These are phyloP conservation scores for Mixornis gularis DNA, from an alignment of 2,113 vertebrate species.

Conservation along the genomic window DNA sequence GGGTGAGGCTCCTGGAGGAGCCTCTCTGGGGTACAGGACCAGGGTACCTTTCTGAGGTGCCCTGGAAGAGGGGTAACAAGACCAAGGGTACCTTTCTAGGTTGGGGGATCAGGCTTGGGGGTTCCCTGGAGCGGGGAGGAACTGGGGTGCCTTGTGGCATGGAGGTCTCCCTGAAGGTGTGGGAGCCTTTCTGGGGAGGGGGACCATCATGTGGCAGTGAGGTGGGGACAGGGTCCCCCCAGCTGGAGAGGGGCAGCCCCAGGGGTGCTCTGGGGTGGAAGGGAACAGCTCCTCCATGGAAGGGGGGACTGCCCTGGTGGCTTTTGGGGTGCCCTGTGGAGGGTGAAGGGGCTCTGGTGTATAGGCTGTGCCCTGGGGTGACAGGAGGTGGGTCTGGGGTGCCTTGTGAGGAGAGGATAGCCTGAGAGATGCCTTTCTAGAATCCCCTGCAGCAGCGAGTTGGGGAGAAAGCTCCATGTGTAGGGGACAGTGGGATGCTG, in stretches of 20 bases:
- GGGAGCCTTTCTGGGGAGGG: neutral
- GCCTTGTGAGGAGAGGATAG: neutral
- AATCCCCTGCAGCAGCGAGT: neutral
- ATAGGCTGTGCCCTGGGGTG: too few relatives aligned
- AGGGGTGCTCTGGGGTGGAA: neutral
- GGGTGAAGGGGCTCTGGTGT: neutral
- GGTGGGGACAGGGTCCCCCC: neutral
- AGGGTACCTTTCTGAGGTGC: neutral
- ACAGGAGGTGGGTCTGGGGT: neutral
- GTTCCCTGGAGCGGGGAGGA: accelerated
- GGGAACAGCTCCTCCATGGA: neutral
- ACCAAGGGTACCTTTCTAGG: neutral
- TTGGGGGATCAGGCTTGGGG: neutral
- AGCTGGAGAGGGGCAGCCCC: neutral
- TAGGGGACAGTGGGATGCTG: neutral
- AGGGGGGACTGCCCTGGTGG: neutral
- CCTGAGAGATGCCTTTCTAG: neutral
- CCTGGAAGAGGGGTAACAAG: neutral
- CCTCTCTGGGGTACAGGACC: neutral
- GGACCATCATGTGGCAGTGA: neutral
- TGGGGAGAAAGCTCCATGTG: neutral
- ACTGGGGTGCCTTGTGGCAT: accelerated
- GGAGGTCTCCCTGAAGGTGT: neutral
- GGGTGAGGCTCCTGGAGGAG: neutral
- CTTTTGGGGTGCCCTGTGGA: neutral